Conservation (phyloP, 2,888 invertebrate species). For the Apotomis betuletana region DNA sequence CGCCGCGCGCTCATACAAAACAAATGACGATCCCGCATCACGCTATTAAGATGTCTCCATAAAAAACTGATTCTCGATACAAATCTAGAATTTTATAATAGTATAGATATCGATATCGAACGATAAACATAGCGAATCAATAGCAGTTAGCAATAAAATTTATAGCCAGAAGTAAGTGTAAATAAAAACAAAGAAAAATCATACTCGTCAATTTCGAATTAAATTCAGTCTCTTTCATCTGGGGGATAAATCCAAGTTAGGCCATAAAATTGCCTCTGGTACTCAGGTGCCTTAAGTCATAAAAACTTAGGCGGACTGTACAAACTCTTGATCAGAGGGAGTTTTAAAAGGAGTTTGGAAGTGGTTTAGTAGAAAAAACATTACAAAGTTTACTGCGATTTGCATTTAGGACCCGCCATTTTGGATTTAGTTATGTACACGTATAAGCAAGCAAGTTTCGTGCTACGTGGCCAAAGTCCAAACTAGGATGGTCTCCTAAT, state of each 20-base stretch:
- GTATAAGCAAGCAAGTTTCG: background rate
- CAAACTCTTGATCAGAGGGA: background rate
- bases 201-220: background rate
- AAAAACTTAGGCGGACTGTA: conserved; percentile 11
- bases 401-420: conserved; percentile 8
- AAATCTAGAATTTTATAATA: too few relatives aligned
- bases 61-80: too few relatives aligned
- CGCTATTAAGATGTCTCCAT: too few relatives aligned
- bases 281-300: conserved; percentile 12
- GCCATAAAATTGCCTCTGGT: background rate
- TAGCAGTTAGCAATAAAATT: background rate
- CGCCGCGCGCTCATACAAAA: too few relatives aligned
- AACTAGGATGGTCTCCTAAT: too few relatives aligned
- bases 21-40: too few relatives aligned
- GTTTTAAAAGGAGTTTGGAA: conserved; percentile 7
- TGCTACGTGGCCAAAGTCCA: too few relatives aligned
- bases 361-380: conserved; percentile 11
- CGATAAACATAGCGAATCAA: too few relatives aligned
- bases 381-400: conserved; percentile 4
- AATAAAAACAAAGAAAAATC: background rate
- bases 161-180: background rate
- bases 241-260: conserved; percentile 9
- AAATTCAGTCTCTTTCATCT: background rate
- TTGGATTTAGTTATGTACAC: background rate
- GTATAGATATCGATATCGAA: too few relatives aligned